Percentiles rank a stretch among this genome's conserved stretches.
Evolutionary conservation across 1,140 invertebrate species (phyloP).

Genomic region (Fopius arisanus): DNA sequence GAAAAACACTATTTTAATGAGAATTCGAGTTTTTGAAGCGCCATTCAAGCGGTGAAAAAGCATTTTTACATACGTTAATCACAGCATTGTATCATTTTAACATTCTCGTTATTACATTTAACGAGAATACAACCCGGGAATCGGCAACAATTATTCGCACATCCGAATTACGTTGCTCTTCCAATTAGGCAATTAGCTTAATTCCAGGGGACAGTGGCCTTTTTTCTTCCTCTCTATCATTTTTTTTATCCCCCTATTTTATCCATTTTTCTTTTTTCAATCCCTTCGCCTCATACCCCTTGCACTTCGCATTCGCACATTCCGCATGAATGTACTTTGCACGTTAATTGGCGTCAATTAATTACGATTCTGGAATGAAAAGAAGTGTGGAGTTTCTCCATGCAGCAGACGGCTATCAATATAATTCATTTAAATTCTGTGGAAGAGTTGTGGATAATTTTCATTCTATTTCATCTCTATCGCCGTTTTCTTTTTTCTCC

Average conservation of each 20-base stretch:
- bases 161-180: neutral
- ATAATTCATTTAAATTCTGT: neutral
- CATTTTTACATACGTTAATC: neutral
- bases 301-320: neutral
- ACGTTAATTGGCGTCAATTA: conserved; percentile 10
- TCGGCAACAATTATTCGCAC: conserved; percentile 7
- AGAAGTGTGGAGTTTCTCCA: neutral
- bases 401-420: neutral
- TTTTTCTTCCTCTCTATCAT: neutral
- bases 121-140: neutral
- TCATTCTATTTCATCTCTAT: neutral
- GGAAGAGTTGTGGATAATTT: neutral
- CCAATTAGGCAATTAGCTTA: conserved; percentile 15
- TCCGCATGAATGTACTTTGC: neutral
- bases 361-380: neutral
- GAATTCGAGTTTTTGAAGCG: neutral
- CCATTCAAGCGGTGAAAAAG: neutral
- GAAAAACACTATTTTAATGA: neutral
- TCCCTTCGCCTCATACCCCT: neutral
- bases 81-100: neutral
- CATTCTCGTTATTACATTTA: conserved; percentile 14
- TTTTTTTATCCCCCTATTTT: neutral
- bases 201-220: neutral
- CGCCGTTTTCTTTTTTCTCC: neutral
- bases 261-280: neutral